Percentiles rank a stretch among this genome's conserved stretches.
phyloP scores from a whole-genome alignment of 2,113 vertebrate genomes.

The Xiphias gladius region DNA sequence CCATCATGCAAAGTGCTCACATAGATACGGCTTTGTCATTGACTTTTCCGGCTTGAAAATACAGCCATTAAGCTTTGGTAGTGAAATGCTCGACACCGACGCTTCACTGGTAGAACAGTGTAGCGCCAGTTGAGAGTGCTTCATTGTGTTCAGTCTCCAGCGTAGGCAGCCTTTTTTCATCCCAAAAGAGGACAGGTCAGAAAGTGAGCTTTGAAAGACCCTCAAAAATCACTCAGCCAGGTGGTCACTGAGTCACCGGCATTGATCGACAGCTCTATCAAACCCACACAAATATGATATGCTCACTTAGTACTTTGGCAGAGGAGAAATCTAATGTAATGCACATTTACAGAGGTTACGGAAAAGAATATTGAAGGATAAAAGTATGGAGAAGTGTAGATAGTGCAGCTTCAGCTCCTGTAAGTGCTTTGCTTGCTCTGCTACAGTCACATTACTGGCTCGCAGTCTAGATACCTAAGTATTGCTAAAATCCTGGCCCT shows the following conservation, averaged over 20 bases:
- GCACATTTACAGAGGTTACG: constrained; percentile 1
- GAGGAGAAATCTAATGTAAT: not conserved
- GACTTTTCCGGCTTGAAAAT: not conserved
- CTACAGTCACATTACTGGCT: constrained; percentile 1
- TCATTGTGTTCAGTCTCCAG: not conserved
- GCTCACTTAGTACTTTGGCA: not conserved
- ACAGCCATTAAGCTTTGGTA: not conserved
- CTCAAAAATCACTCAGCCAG: not conserved
- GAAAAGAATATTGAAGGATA: too few species aligned
- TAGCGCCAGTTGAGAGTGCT: constrained; percentile 6
- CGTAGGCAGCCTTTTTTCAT: not conserved
- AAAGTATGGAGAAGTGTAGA: not conserved
- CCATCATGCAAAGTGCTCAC: not conserved
- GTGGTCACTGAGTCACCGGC: not conserved
- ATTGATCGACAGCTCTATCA: constrained; percentile 27
- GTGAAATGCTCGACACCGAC: not conserved
- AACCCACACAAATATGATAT: constrained; percentile 17
- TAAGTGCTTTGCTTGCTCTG: not conserved
- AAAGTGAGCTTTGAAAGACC: constrained; percentile 19
- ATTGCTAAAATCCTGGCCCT: not conserved
- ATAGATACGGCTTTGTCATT: not conserved
- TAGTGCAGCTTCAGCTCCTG: not conserved
- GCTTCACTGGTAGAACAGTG: not conserved
- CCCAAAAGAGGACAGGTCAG: constrained; percentile 4
- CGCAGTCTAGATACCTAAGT: not conserved